These are phyloP conservation scores for Tetranychus truncatus DNA, from an alignment of 2,888 invertebrate species.

Conservation along the genomic window DNA sequence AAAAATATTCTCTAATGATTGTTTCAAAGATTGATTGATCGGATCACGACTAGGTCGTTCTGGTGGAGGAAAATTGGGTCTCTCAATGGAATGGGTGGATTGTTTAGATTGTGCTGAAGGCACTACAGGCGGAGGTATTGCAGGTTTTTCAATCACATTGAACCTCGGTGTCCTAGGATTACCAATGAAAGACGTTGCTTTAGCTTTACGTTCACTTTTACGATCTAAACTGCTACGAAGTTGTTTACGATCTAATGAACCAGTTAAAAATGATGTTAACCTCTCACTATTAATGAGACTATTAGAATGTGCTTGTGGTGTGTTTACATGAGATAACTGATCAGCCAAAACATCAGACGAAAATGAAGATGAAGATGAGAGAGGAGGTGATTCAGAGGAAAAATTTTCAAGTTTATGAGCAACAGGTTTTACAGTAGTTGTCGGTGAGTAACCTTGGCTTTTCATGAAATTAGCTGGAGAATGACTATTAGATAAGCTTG, in stretches of 20 bases:
- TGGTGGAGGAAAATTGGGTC: slow-evolving; percentile 15
- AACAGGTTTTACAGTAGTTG: background rate
- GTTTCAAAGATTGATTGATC: background rate
- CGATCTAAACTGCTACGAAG: background rate
- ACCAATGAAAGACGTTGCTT: background rate
- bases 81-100: slow-evolving; percentile 11
- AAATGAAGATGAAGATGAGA: background rate
- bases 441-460: background rate
- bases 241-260: slow-evolving; percentile 9
- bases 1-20: slow-evolving; percentile 13
- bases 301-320: background rate
- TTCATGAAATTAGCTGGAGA: background rate
- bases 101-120: background rate
- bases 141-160: slow-evolving; percentile 1
- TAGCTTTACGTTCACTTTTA: background rate
- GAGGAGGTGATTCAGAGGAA: background rate
- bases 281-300: slow-evolving; percentile 1
- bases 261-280: slow-evolving; percentile 1
- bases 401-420: background rate
- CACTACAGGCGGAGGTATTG: background rate
- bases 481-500: slow-evolving; percentile 1
- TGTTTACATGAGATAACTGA: background rate
- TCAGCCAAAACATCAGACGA: slow-evolving; percentile 1
- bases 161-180: background rate
- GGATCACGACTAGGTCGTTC: background rate